Percentiles rank a stretch among this genome's conserved stretches.
Evolutionary conservation across 1,140 invertebrate species (phyloP).

Genomic region (Zaprionus vittiger): DNA sequence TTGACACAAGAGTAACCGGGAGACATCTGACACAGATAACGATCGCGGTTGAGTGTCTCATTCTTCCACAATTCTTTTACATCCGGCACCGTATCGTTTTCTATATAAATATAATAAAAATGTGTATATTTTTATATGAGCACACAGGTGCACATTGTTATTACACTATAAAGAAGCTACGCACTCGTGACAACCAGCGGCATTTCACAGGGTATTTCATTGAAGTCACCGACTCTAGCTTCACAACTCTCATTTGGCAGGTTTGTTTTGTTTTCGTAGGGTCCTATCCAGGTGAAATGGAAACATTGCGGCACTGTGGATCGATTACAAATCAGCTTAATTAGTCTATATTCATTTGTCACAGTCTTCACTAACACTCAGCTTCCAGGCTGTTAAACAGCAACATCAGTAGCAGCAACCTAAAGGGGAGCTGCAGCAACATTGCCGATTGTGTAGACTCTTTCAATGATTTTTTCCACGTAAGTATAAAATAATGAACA

Average conservation of each 20-base stretch:
- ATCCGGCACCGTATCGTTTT: slow-evolving; percentile 73
- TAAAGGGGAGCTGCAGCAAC: slow-evolving; percentile 42
- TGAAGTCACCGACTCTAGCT: slow-evolving; percentile 58
- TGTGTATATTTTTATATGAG: neutral
- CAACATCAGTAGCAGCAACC: slow-evolving; percentile 42
- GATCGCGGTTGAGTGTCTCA: slow-evolving; percentile 47
- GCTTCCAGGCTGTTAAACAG: slow-evolving; percentile 38
- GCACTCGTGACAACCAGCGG: slow-evolving; percentile 68
- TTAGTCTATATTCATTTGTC: neutral
- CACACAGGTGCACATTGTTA: neutral
- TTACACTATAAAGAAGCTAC: slow-evolving; percentile 3
- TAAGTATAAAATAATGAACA: neutral
- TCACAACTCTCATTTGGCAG: slow-evolving; percentile 64
- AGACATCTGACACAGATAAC: slow-evolving; percentile 70
- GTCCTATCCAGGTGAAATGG: slow-evolving; percentile 78
- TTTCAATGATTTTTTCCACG: neutral
- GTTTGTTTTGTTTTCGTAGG: slow-evolving; percentile 67
- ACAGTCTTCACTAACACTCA: slow-evolving; percentile 51
- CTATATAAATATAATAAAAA: slow-evolving; percentile 27
- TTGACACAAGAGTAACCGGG: slow-evolving; percentile 69
- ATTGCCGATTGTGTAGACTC: slow-evolving; percentile 49
- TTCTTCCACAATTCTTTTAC: slow-evolving; percentile 67
- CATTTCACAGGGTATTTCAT: slow-evolving; percentile 70
- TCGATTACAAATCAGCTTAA: slow-evolving; percentile 7
- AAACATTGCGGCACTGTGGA: slow-evolving; percentile 72